Evolutionary conservation across 1,140 invertebrate species (phyloP).

Genomic region (Macrostomum lignano): DNA sequence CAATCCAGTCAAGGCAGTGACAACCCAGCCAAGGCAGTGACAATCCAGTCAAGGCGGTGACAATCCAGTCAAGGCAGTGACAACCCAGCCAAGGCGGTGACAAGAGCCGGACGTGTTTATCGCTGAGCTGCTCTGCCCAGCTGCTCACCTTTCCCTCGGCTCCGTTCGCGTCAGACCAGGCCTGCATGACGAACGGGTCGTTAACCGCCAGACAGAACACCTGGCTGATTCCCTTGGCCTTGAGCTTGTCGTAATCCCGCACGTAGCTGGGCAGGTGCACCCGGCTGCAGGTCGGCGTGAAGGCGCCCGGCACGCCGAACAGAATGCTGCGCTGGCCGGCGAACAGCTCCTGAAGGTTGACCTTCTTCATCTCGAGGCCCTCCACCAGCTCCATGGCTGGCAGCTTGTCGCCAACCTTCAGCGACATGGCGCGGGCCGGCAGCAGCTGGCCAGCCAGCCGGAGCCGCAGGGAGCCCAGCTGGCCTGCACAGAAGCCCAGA

Average conservation of each 20-base stretch:
- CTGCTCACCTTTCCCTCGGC: constrained; percentile 43
- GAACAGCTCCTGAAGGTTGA: constrained; percentile 44
- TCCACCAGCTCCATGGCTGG: constrained; percentile 52
- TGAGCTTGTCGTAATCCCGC: constrained; percentile 40
- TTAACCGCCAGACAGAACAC: constrained; percentile 64
- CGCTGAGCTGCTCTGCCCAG: too few relatives aligned
- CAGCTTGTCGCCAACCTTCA: constrained; percentile 50
- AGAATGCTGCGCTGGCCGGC: constrained; percentile 52
- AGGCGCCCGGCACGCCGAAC: constrained; percentile 70
- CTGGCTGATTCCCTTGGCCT: constrained; percentile 46
- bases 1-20: too few relatives aligned
- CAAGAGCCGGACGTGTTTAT: too few relatives aligned
- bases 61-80: too few relatives aligned
- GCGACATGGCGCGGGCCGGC: too few relatives aligned
- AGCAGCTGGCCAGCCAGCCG: too few relatives aligned
- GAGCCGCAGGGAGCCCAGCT: too few relatives aligned
- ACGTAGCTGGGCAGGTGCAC: constrained; percentile 70
- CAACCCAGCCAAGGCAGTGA: too few relatives aligned
- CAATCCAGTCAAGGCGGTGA: too few relatives aligned
- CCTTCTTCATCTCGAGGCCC: constrained; percentile 49
- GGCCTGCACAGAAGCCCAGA: too few relatives aligned
- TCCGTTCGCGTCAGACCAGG: constrained; percentile 38
- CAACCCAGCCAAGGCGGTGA: too few relatives aligned
- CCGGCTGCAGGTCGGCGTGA: constrained; percentile 77
- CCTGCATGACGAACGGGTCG: constrained; percentile 73